Conservation (phyloP, 2,797 vertebrate genomes). For the Gobio occitaniae region DNA sequence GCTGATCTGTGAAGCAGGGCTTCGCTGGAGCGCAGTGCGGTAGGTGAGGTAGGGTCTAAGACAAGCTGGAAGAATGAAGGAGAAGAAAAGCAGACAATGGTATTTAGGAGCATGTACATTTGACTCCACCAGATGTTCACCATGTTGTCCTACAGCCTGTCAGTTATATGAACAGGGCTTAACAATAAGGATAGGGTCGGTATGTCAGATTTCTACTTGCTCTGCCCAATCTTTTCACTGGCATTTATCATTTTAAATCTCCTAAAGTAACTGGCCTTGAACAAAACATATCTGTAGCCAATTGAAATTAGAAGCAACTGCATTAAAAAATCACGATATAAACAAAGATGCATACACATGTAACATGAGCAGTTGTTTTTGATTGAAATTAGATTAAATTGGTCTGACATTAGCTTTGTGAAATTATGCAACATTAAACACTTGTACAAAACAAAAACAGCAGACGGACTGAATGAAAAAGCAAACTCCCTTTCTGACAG, state of each 20-base stretch:
- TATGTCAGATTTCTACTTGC: conserved; percentile 2
- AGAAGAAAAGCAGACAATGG: not conserved
- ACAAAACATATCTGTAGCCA: not conserved
- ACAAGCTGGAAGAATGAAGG: conserved; percentile 3
- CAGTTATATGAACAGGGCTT: conserved; percentile 57
- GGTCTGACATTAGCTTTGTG: not conserved
- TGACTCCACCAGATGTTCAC: conserved; percentile 6
- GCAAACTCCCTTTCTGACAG: not conserved
- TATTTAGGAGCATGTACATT: not conserved
- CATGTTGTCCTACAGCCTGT: conserved; percentile 8
- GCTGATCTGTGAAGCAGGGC: conserved; percentile 43
- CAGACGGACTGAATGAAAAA: not conserved
- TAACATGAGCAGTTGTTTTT: not conserved
- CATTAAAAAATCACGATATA: not conserved
- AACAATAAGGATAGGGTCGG: not conserved
- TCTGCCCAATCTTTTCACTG: conserved; percentile 45
- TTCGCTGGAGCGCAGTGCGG: not conserved
- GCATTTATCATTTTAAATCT: conserved; percentile 5
- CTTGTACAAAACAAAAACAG: not conserved
- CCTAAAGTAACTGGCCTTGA: not conserved
- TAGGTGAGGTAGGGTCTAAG: not conserved
- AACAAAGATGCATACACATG: not conserved
- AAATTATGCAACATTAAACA: not conserved
- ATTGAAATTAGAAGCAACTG: not conserved
- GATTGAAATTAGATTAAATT: too few species aligned